Percentiles rank a stretch among this genome's conserved stretches.
Conservation (phyloP, 2,888 invertebrate genomes). For the Caenorhabditis macrosperma region DNA sequence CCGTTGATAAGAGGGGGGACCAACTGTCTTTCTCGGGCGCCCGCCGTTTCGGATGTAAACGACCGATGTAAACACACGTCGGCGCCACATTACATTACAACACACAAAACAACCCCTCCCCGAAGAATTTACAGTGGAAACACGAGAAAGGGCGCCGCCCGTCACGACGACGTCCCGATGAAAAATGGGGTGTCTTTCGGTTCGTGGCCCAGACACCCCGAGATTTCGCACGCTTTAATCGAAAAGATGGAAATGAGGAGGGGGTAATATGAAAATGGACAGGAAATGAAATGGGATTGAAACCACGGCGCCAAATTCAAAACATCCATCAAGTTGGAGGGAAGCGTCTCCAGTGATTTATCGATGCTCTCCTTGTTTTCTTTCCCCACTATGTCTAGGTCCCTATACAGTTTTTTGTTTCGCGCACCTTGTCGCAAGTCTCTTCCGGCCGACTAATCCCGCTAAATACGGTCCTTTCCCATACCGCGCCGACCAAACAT, state of each 20-base stretch:
- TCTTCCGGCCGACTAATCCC: conserved; percentile 26
- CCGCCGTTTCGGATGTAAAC: conserved; percentile 48
- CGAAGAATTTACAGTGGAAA: not conserved
- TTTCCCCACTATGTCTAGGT: too few relatives aligned
- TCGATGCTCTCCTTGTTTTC: not conserved
- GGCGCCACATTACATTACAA: conserved; percentile 26
- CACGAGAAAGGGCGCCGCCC: conserved; percentile 4
- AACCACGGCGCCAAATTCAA: not conserved
- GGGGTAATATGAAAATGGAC: not conserved
- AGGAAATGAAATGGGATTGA: not conserved
- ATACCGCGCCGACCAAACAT: conserved; percentile 37
- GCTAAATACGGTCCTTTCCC: conserved; percentile 26
- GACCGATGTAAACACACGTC: conserved; percentile 59
- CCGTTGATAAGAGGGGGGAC: conserved; percentile 35
- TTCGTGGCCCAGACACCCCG: not conserved
- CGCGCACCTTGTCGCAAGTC: not conserved
- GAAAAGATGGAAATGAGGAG: conserved; percentile 26
- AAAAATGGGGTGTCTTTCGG: not conserved
- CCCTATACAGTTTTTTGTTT: not conserved
- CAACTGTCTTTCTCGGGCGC: conserved; percentile 38
- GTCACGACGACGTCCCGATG: not conserved
- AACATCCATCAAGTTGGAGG: conserved; percentile 38
- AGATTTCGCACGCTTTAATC: conserved; percentile 18
- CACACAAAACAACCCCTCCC: not conserved
- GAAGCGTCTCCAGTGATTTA: conserved; percentile 1